Conservation (phyloP, 1,140 invertebrate species). For the Idris sp. region DNA sequence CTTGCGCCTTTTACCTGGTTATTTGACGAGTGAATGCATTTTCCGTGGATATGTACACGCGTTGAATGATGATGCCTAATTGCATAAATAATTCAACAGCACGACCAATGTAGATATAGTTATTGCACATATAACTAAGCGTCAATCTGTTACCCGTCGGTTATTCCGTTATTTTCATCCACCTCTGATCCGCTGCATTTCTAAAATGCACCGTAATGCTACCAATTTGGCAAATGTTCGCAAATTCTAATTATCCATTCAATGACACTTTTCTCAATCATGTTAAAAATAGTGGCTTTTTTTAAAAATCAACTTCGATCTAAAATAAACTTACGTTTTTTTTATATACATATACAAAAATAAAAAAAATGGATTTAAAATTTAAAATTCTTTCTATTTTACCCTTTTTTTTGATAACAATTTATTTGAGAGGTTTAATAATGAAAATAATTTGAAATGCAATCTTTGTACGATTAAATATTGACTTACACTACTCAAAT, state of each 20-base stretch:
- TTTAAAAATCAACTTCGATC: no score
- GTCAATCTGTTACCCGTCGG: slow-evolving; percentile 69
- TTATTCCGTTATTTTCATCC: slow-evolving; percentile 64
- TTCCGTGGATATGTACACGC: slow-evolving; percentile 48
- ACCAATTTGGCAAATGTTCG: slow-evolving; percentile 56
- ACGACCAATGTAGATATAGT: slow-evolving; percentile 64
- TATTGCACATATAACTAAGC: slow-evolving; percentile 69
- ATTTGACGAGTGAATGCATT: slow-evolving; percentile 43
- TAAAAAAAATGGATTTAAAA: no score
- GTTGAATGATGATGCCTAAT: slow-evolving; percentile 69
- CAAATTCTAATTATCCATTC: slow-evolving; percentile 42
- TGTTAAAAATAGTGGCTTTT: slow-evolving; percentile 15
- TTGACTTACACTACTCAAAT: slow-evolving; percentile 6
- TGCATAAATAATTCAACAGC: slow-evolving; percentile 74
- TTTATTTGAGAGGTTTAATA: no score
- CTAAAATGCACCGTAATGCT: slow-evolving; percentile 58
- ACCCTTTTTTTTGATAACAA: no score
- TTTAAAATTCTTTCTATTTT: no score
- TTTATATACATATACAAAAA: no score
- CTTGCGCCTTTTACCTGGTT: slow-evolving; percentile 38
- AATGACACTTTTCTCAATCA: slow-evolving; percentile 41
- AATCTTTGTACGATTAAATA: neutral
- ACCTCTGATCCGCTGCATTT: slow-evolving; percentile 61
- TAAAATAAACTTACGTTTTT: neutral
- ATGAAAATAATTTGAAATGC: no score